A percentile compares a stretch with the other conserved stretches of the same genome.
Evolutionary conservation across 2,888 invertebrate species (phyloP).

Genomic region (Noctua janthe): DNA sequence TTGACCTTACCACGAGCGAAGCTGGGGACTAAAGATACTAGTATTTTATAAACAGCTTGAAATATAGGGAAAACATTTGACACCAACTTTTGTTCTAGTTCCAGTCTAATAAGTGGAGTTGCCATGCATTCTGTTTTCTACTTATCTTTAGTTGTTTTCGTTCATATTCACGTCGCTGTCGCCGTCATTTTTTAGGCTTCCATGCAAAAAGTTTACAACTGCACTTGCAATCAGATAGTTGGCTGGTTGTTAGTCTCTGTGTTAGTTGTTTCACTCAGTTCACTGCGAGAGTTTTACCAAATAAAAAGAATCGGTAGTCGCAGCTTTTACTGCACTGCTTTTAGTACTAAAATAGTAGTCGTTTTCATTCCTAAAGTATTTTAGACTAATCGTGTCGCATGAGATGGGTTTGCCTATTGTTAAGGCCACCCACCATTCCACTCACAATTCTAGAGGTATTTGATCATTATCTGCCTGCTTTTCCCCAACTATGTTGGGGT

Average conservation of each 20-base stretch:
- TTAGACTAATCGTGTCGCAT: not conserved
- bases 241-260: not conserved
- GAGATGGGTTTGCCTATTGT: not conserved
- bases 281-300: not conserved
- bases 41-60: not conserved
- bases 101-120: not conserved
- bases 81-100: not conserved
- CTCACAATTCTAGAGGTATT: not conserved
- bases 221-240: conserved; percentile 2
- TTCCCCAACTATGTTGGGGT: not conserved
- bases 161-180: conserved; percentile 13
- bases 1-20: not conserved
- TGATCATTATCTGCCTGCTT: not conserved
- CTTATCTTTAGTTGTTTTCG: conserved; percentile 9
- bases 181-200: conserved; percentile 18
- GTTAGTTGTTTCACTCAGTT: not conserved
- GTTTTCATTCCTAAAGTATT: not conserved
- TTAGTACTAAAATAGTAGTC: not conserved
- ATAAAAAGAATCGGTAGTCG: not conserved
- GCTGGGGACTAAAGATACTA: not conserved
- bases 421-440: not conserved
- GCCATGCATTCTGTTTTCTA: not conserved
- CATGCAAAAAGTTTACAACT: conserved; percentile 10
- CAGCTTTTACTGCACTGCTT: not conserved
- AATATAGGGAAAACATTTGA: not conserved